Conservation (phyloP, 1,140 invertebrate species). For the Temnothorax longispinosus region DNA sequence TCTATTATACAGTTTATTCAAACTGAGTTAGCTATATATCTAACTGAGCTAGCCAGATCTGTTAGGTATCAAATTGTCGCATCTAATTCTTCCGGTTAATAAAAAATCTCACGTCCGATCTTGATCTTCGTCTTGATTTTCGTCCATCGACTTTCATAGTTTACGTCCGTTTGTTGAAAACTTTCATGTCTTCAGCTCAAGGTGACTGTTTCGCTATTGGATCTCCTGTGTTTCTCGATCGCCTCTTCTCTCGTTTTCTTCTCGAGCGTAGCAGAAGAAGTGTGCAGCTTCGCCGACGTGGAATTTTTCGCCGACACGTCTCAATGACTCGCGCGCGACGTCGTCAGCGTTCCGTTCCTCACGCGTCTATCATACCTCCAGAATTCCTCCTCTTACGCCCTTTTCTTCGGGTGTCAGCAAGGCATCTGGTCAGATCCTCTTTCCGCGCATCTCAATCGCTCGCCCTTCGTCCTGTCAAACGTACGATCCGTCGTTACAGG, state of each 20-base stretch:
- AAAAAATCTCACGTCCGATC: neutral
- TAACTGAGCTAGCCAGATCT: neutral
- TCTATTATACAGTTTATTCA: neutral
- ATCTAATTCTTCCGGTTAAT: neutral
- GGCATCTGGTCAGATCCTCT: neutral
- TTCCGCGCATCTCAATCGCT: neutral
- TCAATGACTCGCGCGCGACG: neutral
- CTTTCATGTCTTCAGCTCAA: neutral
- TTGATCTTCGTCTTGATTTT: neutral
- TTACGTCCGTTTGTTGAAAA: neutral
- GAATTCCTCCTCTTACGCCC: neutral
- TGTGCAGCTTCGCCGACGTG: neutral
- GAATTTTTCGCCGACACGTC: conserved; percentile 13
- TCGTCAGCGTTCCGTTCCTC: conserved; percentile 15
- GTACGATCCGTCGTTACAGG: neutral
- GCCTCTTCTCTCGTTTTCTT: neutral
- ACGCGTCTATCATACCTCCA: conserved; percentile 12
- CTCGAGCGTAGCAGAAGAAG: neutral
- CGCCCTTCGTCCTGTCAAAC: neutral
- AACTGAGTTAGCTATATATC: neutral
- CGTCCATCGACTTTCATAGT: conserved; percentile 19
- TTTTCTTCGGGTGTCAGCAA: conserved; percentile 37
- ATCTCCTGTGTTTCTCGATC: neutral
- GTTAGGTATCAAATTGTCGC: neutral
- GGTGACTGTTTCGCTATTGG: neutral